A percentile compares a stretch with the other conserved stretches of the same genome.
Conservation (phyloP, 2,113 vertebrate genomes). For the Ahaetulla prasina region DNA sequence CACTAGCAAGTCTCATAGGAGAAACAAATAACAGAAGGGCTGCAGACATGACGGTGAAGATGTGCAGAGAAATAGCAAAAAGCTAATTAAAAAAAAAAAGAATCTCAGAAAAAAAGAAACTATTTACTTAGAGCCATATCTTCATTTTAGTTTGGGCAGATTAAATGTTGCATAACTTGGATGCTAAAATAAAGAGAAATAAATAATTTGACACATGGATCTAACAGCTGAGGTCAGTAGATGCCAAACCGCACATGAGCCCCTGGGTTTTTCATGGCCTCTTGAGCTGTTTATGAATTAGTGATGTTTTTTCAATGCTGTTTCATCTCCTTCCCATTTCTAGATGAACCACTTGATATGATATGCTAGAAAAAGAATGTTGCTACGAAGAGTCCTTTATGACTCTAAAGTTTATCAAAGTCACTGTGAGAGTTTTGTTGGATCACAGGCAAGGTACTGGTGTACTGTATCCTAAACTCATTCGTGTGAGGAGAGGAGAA, state of each 20-base stretch:
- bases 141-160: background rate
- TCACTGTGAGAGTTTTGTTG: background rate
- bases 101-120: constrained; percentile 10
- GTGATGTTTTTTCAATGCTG: background rate
- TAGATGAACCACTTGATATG: background rate
- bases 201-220: background rate
- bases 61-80: constrained; percentile 23
- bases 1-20: constrained; percentile 7
- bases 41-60: background rate
- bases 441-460: background rate
- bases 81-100: background rate
- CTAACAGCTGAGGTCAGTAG: background rate
- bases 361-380: background rate
- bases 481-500: background rate
- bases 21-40: background rate
- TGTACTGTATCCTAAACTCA: background rate
- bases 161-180: background rate
- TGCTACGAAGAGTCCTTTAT: background rate
- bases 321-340: background rate
- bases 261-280: background rate
- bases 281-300: background rate
- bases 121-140: background rate
- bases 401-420: background rate
- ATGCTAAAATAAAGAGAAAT: background rate
- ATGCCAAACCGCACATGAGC: background rate